Conservation (phyloP, 2,797 vertebrate species). For the Sciaenops ocellatus region DNA sequence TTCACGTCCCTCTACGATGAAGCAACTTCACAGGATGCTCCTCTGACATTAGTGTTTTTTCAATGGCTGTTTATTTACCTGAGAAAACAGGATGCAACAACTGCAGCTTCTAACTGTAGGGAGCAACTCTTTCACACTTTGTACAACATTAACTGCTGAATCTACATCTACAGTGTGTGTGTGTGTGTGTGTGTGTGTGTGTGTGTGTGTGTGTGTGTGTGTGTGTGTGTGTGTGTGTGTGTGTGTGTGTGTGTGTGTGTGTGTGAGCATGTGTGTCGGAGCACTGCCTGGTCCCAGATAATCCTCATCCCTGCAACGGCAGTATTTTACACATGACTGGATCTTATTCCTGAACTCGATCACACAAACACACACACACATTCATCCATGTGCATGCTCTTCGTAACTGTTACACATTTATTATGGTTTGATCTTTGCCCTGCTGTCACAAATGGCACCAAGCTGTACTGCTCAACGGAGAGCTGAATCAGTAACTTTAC, state of each 20-base stretch:
- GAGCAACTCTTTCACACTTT: conserved; percentile 54
- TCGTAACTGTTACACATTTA: conserved; percentile 65
- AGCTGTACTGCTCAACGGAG: conserved; percentile 15
- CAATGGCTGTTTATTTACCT: conserved; percentile 80
- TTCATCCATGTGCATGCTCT: neutral
- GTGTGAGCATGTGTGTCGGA: conserved; percentile 27
- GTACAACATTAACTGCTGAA: conserved; percentile 73
- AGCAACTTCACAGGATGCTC: conserved; percentile 53
- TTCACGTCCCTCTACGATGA: neutral
- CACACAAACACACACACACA: conserved; percentile 23
- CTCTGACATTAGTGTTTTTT: conserved; percentile 59
- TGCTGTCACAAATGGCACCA: conserved; percentile 43
- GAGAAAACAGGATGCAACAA: conserved; percentile 59
- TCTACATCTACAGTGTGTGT: conserved; percentile 7
- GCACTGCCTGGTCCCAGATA: conserved; percentile 67
- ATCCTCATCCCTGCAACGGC: conserved; percentile 67
- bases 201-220: conserved; percentile 35
- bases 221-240: conserved; percentile 36
- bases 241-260: conserved; percentile 35
- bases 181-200: conserved; percentile 34
- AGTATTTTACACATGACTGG: conserved; percentile 73
- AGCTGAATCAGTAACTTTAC: conserved; percentile 67
- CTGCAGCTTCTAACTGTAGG: conserved; percentile 19
- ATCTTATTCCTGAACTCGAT: conserved; percentile 45
- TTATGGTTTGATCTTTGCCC: conserved; percentile 70